Conservation (phyloP, 2,888 invertebrate genomes). For the Watsonalla binaria region DNA sequence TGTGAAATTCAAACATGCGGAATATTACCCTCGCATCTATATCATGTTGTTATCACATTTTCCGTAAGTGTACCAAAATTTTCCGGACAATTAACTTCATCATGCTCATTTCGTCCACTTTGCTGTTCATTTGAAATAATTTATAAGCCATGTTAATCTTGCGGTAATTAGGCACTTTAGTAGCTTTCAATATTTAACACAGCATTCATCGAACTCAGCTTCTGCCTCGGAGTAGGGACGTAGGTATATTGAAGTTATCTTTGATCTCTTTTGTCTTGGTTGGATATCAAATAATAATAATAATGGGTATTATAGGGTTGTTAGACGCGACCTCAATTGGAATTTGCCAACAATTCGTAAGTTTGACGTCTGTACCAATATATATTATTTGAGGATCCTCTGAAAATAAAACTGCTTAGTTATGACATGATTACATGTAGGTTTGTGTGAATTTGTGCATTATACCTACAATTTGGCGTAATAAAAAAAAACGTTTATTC, state of each 20-base stretch:
- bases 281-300: neutral
- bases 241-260: neutral
- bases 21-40: slow-evolving; percentile 17
- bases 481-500: too few species aligned
- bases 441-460: too few species aligned
- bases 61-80: slow-evolving; percentile 20
- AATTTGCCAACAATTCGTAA: too few species aligned
- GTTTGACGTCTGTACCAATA: too few species aligned
- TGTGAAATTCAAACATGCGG: slow-evolving; percentile 36
- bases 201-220: neutral
- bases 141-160: slow-evolving; percentile 1
- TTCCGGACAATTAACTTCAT: slow-evolving; percentile 28
- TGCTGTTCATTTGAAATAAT: slow-evolving; percentile 16
- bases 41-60: slow-evolving; percentile 27
- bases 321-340: too few species aligned
- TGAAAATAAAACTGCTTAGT: too few species aligned
- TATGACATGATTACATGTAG: too few species aligned
- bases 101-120: slow-evolving; percentile 13
- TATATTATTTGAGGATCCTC: too few species aligned
- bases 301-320: too few species aligned
- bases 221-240: neutral
- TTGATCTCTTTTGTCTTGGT: neutral
- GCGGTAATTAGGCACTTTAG: neutral
- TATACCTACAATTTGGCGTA: too few species aligned
- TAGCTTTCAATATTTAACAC: neutral